Evolutionary conservation across 1,140 invertebrate genomes (phyloP).

Genomic region (Hyles euphorbiae): DNA sequence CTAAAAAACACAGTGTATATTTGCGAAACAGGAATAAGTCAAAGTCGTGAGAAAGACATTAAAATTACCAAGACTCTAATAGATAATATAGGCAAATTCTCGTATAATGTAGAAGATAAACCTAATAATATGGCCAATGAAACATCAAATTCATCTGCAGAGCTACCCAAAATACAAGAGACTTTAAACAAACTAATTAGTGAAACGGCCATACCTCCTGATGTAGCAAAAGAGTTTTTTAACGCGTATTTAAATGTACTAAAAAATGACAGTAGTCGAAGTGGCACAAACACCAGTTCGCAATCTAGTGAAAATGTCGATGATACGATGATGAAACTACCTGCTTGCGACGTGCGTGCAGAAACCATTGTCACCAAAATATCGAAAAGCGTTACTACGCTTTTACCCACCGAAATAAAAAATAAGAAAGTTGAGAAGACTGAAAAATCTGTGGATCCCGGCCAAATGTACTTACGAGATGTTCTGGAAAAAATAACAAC

Average conservation of each 20-base stretch:
- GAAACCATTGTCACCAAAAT: slow-evolving; percentile 44
- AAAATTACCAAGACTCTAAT: slow-evolving; percentile 49
- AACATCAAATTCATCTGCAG: slow-evolving; percentile 42
- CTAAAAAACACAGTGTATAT: slow-evolving; percentile 59
- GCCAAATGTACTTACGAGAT: slow-evolving; percentile 20
- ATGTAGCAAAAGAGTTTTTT: slow-evolving; percentile 51
- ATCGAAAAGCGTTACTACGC: slow-evolving; percentile 42
- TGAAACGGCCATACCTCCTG: slow-evolving; percentile 40
- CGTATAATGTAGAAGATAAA: slow-evolving; percentile 18
- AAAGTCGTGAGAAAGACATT: slow-evolving; percentile 44
- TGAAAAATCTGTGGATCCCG: slow-evolving; percentile 8
- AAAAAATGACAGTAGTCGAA: slow-evolving; percentile 27
- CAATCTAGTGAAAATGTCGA: slow-evolving; percentile 23
- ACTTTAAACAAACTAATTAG: slow-evolving; percentile 49
- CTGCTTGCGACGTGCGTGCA: slow-evolving; percentile 40
- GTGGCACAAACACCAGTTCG: slow-evolving; percentile 23
- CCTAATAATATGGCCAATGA: slow-evolving; percentile 15
- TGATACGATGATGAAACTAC: slow-evolving; percentile 15
- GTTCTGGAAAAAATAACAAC: slow-evolving; percentile 18
- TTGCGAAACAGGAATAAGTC: slow-evolving; percentile 36
- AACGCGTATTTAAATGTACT: slow-evolving; percentile 52
- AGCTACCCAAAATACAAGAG: slow-evolving; percentile 48
- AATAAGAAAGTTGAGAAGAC: not conserved
- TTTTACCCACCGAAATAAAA: not conserved
- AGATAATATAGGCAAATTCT: slow-evolving; percentile 37